Conservation (phyloP, 2,888 invertebrate species). For the Zootermopsis nevadensis region DNA sequence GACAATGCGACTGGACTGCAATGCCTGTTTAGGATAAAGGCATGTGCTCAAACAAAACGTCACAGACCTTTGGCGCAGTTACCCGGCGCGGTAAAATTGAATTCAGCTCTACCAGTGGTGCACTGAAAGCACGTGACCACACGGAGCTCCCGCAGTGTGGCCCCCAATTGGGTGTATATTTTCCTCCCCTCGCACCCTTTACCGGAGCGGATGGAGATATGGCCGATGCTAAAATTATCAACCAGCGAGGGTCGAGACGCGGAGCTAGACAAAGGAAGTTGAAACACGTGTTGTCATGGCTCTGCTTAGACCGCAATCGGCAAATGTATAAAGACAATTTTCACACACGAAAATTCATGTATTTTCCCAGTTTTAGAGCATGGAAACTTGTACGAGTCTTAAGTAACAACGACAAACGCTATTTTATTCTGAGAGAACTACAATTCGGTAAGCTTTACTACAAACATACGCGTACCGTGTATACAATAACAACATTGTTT, state of each 20-base stretch:
- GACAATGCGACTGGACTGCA: conserved; percentile 53
- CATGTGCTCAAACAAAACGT: conserved; percentile 54
- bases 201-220: conserved; percentile 27
- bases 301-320: not conserved
- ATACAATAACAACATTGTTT: not conserved
- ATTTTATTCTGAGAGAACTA: no score
- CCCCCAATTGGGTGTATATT: conserved; percentile 36
- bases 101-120: conserved; percentile 45
- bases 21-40: conserved; percentile 52
- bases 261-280: conserved; percentile 46
- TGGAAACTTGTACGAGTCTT: no score
- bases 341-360: no score
- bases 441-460: no score
- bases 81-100: conserved; percentile 51
- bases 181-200: conserved; percentile 35
- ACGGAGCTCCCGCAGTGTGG: conserved; percentile 32
- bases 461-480: not conserved
- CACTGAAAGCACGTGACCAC: conserved; percentile 43
- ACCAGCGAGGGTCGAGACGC: conserved; percentile 37
- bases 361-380: no score
- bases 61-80: conserved; percentile 51
- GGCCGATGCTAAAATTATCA: conserved; percentile 48
- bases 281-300: conserved; percentile 47
- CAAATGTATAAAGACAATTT: not conserved
- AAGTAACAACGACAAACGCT: no score